A percentile compares a stretch with the other conserved stretches of the same genome.
Evolutionary conservation across 2,113 vertebrate species (phyloP).

Genomic region (Bostrychus sinensis): DNA sequence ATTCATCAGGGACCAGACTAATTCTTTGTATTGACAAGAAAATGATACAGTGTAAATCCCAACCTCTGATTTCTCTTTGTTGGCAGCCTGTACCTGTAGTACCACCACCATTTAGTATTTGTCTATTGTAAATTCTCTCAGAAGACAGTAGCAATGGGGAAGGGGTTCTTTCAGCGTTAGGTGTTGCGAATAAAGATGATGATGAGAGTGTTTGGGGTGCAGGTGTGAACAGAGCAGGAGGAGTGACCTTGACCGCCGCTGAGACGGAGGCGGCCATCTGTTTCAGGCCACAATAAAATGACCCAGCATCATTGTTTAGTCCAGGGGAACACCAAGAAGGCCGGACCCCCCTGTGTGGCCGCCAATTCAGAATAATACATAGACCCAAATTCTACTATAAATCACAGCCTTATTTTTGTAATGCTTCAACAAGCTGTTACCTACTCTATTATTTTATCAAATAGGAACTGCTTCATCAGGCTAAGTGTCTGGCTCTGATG

Average conservation of each 20-base stretch:
- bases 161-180: conserved; percentile 18
- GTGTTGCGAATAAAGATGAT: conserved; percentile 61
- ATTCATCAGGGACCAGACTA: too few species aligned
- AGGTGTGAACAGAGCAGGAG: conserved; percentile 54
- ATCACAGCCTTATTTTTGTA: conserved; percentile 16
- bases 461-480: conserved; percentile 21
- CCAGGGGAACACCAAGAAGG: conserved; percentile 59
- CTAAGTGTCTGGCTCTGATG: conserved; percentile 21
- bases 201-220: conserved; percentile 64
- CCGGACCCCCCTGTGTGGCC: conserved; percentile 52
- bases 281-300: conserved; percentile 68
- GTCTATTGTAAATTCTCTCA: too few species aligned
- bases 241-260: conserved; percentile 77
- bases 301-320: conserved; percentile 77
- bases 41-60: too few species aligned
- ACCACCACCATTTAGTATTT: too few species aligned
- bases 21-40: too few species aligned
- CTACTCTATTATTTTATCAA: conserved; percentile 52
- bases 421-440: conserved; percentile 29
- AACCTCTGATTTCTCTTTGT: not conserved
- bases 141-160: not conserved
- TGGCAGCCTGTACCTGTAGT: not conserved
- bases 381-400: conserved; percentile 39
- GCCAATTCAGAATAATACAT: conserved; percentile 36
- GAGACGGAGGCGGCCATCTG: conserved; percentile 77